Base-by-base conservation (phyloP, 2,113 vertebrate genomes). In the Oxyruncus cristatus region DNA sequence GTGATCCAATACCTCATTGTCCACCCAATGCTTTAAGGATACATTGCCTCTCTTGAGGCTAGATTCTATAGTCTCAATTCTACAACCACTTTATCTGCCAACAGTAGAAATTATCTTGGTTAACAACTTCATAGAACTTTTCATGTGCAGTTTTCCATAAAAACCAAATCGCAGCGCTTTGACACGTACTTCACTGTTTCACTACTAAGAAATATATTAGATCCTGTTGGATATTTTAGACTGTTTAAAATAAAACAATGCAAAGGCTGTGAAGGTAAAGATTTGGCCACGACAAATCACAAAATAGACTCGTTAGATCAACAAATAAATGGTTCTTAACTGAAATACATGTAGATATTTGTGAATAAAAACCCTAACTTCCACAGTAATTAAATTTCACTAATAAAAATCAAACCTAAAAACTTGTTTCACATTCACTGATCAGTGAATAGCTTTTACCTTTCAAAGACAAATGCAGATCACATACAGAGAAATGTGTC, bases 311-410 rank as follows among this genome's bases (percentile, higher is more conserved):
- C 72, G 66, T 84, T 86, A 92, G 87, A 95, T 90, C 77, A 94
- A 85, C 58, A 97, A 97, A 96, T 92, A 93, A 79, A 91, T 41
- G 71, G 89, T 35, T 76, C 46, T 50, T 35, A 88, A 53, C 24
- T 68, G 87, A 96, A 97, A 96, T 47, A 89, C 59, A 71, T 42
- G 50, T 73, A 86, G 42, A 96, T 61, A 56, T 90, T 93, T 87
- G 70, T 96, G 97, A 96, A 95, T 88, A 96, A 96, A 93, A 91
- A 61, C 20, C 66, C 73, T 86, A 85, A 77, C 49, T 97, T 97
- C 70, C 58, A 95, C 63, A 52, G 72, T 94, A 96, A 97, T 85
- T 78, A 82, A 83, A 94, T 74, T 94, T 93, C 72, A 39, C 37
- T 89, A 88, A 94, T 78, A 96, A 87, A 97, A 96, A 73, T 77